Base-by-base conservation (phyloP, 2,797 vertebrate species). In the Pseudomugil gertrudae region DNA sequence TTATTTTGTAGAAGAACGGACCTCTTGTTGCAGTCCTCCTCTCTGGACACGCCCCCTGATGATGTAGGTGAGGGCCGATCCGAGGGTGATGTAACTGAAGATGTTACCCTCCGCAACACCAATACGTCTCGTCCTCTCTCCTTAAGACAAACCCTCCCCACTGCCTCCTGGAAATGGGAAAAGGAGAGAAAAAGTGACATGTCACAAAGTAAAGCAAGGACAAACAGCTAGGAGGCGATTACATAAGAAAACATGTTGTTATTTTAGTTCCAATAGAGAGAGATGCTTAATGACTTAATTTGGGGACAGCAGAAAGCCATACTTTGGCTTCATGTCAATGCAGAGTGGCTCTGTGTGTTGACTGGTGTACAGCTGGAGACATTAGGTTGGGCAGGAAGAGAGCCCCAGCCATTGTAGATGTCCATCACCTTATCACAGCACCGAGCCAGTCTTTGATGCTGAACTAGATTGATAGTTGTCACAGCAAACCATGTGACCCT, bases 61-160 rank as follows among this genome's bases (percentile, higher is more conserved):
- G 92, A 90, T 0, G 93, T 92, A 30, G 91, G 88, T 69, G 95
- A 92, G 89, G 95, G 95, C 81, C 88, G 83, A 62, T 92, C 90
- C 0, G 91, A 92, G 0, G 93, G 91, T 2, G 93, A 93, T 14
- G 95, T 94, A 84, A 95, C 93, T 11, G 95, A 91, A 78, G 95
- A 92, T 52, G 87, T 94, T 90, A 96, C 96, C 87, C 94, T 95
- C 94, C 92, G 95, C 91, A 98, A 92, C 90, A 98, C 96, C 91
- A 98, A 89, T 66, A 98, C 95, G 1, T 94, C 95, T 75, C 89
- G 94, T 81, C 96, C 95, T 76, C 94, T 93, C 91, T 96, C 96
- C 87, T 94, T 95, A 81, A 95, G 90, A 89, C 95, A 94, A 70
- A 96, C 91, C 7, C 93, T 94, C 21, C 92, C 90, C 60, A 93